phyloP scores from a whole-genome alignment of 2,888 invertebrate genomes.

The Silvanus unidentatus region DNA sequence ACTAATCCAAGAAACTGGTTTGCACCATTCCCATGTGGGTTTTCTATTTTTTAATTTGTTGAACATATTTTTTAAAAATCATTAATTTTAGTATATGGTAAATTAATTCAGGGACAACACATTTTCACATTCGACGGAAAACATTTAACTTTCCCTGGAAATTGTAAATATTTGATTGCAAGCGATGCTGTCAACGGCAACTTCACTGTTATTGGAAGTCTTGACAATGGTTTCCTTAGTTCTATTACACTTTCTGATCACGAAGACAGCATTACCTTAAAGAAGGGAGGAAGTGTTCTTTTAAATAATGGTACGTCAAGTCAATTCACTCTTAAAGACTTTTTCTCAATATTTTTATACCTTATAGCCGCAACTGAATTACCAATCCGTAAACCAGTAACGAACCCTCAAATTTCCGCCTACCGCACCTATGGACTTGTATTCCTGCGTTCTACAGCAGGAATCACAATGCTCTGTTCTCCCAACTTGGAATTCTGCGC shows the following conservation, averaged over 20 bases:
- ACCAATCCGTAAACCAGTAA: constrained; percentile 61
- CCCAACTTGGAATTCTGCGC: constrained; percentile 61
- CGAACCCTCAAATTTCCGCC: constrained; percentile 55
- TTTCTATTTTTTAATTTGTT: neutral
- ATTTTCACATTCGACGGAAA: constrained; percentile 85
- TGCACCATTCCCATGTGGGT: constrained; percentile 60
- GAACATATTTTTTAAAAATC: neutral
- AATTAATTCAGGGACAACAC: constrained; percentile 73
- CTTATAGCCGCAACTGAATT: constrained; percentile 63
- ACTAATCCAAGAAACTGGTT: constrained; percentile 54
- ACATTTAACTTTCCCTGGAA: constrained; percentile 72
- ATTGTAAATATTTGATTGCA: constrained; percentile 77
- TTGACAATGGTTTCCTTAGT: constrained; percentile 62
- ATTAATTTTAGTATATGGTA: constrained; percentile 53
- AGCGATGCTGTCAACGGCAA: constrained; percentile 81
- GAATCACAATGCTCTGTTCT: constrained; percentile 58
- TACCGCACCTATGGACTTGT: constrained; percentile 56
- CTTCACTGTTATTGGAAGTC: constrained; percentile 73
- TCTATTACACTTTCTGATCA: constrained; percentile 66
- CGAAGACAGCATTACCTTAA: constrained; percentile 53
- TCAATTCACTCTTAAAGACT: neutral
- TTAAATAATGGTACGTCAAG: too few species aligned
- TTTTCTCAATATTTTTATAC: constrained; percentile 40
- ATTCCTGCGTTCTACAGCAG: constrained; percentile 57
- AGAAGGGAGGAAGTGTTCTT: constrained; percentile 54